These are phyloP conservation scores for Capreolus pygargus DNA, from an alignment of 2,113 vertebrate genomes.

Conservation along the genomic window DNA sequence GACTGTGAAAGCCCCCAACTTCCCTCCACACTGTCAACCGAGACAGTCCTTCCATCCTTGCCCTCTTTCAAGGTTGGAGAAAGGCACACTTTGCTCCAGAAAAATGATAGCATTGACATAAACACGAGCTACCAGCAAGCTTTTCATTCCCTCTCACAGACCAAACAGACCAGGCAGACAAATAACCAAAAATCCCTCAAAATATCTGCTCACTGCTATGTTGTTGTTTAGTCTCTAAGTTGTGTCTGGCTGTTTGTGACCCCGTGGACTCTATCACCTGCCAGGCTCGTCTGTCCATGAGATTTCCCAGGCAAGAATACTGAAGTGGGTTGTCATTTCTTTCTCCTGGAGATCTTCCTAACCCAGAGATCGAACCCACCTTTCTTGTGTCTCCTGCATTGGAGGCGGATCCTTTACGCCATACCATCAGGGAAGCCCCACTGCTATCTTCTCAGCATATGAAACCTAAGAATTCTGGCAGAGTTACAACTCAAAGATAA, in stretches of 20 bases:
- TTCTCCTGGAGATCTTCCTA: not conserved
- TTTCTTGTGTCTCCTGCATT: not conserved
- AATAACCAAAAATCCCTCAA: not conserved
- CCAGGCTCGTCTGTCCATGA: not conserved
- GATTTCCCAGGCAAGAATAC: not conserved
- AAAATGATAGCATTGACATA: not conserved
- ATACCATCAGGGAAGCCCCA: not conserved
- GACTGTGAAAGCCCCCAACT: not conserved
- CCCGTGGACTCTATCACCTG: not conserved
- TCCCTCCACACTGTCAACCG: not conserved
- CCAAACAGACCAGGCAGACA: not conserved
- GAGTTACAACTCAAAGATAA: not conserved
- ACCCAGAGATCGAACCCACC: not conserved
- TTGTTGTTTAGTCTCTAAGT: not conserved
- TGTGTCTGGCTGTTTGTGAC: not conserved
- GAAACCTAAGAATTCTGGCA: not conserved
- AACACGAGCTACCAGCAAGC: not conserved
- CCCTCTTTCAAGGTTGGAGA: not conserved
- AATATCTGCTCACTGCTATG: not conserved
- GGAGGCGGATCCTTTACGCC: fast-evolving
- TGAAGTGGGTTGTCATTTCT: not conserved
- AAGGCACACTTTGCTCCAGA: not conserved
- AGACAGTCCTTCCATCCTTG: not conserved
- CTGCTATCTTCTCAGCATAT: not conserved
- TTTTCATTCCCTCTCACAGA: not conserved